A percentile compares a stretch with the other conserved stretches of the same genome.
These are phyloP conservation scores for Trematocara stigmaticum DNA, from an alignment of 2,113 vertebrate species.

Conservation along the genomic window DNA sequence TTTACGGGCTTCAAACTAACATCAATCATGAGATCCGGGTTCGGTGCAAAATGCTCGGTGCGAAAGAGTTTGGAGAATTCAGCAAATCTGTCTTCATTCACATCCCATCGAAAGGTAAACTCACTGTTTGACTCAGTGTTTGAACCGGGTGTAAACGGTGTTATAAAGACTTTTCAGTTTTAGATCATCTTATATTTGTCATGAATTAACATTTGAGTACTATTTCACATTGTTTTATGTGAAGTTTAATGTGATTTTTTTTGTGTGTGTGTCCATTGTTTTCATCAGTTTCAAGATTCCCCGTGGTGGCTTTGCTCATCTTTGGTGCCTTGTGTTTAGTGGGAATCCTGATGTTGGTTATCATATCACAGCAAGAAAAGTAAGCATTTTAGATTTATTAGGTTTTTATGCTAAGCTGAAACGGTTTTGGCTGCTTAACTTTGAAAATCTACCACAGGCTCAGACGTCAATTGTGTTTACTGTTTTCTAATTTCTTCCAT, in stretches of 20 bases:
- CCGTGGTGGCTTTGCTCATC: constrained; percentile 78
- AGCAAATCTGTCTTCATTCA: constrained; percentile 79
- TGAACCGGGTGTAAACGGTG: background rate
- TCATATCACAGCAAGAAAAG: constrained; percentile 88
- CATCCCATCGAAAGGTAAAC: constrained; percentile 59
- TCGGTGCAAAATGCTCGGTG: constrained; percentile 75
- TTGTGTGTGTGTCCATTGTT: background rate
- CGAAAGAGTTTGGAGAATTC: constrained; percentile 83
- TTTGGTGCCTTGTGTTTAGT: constrained; percentile 78
- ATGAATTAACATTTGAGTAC: background rate
- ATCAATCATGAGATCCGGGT: constrained; percentile 84
- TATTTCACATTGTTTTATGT: background rate
- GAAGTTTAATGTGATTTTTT: background rate
- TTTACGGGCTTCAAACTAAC: constrained; percentile 81
- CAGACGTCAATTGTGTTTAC: background rate
- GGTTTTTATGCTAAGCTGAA: background rate
- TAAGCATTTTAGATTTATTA: constrained; percentile 42
- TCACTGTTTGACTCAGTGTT: background rate
- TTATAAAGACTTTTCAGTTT: background rate
- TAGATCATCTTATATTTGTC: background rate
- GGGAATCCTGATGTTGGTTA: constrained; percentile 75
- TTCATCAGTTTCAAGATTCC: constrained; percentile 77
- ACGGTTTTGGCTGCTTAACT: background rate
- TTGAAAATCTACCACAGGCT: background rate
- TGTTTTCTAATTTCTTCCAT: background rate